Conservation (phyloP, 92 coral and sea anemone genomes). For the Isaurus tuberculatus region DNA sequence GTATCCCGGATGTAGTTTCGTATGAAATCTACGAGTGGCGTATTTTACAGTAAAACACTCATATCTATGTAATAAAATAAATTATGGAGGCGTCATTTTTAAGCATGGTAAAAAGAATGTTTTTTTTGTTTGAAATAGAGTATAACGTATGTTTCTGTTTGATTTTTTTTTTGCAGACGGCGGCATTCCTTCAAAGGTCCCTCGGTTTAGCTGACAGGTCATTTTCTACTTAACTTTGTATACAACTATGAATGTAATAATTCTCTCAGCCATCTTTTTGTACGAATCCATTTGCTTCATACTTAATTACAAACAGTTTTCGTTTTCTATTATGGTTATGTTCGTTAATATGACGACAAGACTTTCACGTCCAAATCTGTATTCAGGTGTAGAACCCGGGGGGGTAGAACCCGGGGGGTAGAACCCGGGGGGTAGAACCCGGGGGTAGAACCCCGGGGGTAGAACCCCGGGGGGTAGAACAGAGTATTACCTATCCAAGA, state of each 20-base stretch:
- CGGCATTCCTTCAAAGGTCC: constrained; percentile 78
- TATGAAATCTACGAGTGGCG: no score
- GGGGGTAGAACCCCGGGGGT: no score
- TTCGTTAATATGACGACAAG: neutral
- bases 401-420: no score
- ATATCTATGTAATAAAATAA: no score
- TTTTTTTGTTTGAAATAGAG: neutral
- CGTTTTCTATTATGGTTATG: neutral
- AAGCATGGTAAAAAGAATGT: no score
- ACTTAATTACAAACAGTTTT: neutral
- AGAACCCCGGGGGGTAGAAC: no score
- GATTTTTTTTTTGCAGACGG: constrained; percentile 40
- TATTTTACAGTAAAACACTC: no score
- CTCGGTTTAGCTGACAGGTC: constrained; percentile 82
- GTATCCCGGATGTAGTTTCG: no score
- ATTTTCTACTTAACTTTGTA: neutral
- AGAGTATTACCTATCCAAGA: no score
- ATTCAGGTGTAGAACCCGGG: neutral
- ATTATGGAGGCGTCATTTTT: no score
- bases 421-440: no score
- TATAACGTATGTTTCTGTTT: neutral
- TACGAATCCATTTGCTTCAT: neutral
- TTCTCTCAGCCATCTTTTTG: neutral
- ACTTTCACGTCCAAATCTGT: neutral
- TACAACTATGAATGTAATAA: neutral